Evolutionary conservation across 1,140 invertebrate genomes (phyloP), one percentile per base, ranked within the genome.

Genomic region (Tyrophagus putrescentiae): DNA sequence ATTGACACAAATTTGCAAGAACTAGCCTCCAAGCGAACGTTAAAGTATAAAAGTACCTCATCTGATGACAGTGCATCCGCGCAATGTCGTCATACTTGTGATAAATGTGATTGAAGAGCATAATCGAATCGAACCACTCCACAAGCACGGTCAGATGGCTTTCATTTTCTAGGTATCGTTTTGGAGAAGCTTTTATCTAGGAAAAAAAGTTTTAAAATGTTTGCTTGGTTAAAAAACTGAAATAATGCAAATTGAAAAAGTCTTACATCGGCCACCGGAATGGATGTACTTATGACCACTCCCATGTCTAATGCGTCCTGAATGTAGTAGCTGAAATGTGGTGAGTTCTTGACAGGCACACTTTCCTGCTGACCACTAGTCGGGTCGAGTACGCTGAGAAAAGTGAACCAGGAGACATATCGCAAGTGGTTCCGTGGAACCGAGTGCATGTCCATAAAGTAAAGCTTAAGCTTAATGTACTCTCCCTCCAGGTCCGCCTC

Each of bases 61-160:
- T 89, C 71, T 91, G 86, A 68, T 85, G 84, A 70, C 85, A 85
- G 70, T 91, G 87, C 57, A 86, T 75, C 59, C 85, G 76, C 62
- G 79, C 82, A 25, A 89, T 81, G 70, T 89, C 85, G 71, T 91
- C 87, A 69, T 87, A 85, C 67, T 85, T 84, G 72, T 87, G 84
- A 70, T 89, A 91, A 45, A 83, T 85, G 42, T 85, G 83, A 69
- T 85, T 83, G 71, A 87, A 86, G 7, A 91, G 77, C 41, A 89
- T 74, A 65, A 87, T 83, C 34, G 83, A 85, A 68, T 89, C 85
- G 64, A 83, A 79, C 85, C 86, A 89, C 69, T 90, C 86, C 1
- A 91, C 77, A 64, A 87, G 82, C 9, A 89, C 80, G 11, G 81
- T 78, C 33, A 90, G 71, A 63, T 84, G 82, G 13, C 82, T 80